Base-by-base conservation (phyloP, 1,140 invertebrate species). In the Laupala kohalensis region DNA sequence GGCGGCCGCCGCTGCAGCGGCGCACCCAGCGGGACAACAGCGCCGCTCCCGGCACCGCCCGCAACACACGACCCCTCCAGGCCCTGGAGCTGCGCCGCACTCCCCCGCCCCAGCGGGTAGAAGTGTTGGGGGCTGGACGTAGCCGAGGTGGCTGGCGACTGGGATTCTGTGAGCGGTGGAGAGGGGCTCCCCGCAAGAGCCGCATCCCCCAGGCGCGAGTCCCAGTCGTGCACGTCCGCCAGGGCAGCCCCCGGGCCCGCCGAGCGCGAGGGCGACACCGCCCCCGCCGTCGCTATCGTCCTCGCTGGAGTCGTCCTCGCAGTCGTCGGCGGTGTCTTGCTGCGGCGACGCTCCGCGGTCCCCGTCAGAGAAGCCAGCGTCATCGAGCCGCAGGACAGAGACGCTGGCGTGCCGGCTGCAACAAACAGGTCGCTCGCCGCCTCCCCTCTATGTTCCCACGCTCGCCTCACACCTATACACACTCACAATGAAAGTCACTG, bases 381-480 rank as follows among this genome's bases (percentile, higher is more conserved):
- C 83, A 86, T 85, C 79, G 84, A 86, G 74, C 85, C 85, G 84
- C 83, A 86, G 77, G 85, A 86, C 77, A 85, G 83, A 81, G 85
- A 86, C 76, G 79, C 77, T 72, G 75, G 76, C 37, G 77, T 78
- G 69, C 78, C 76, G 72, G 76, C 78, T 78, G 74, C 13, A 77
- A 73, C 65, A 72, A 67, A 73, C 69, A 23, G n/a, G 64, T 19
- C 37, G 37, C 37, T 53, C 37, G 9, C 9, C 37, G 9, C 37
- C 37, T 53, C 37, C 37, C 37, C 1, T 2, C 37, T 19, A 9
- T 0, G 4, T 0, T 19, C 37, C 37, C 9, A 9, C 37, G 1
- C 37, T 9, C 4, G 9, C 37, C 37, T 1, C 37, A 9, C 37
- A 1, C 30, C 30, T 37, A 37, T 15, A 15, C 30, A 15, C 30